Base-by-base conservation (phyloP, 2,797 vertebrate genomes). In the Diplodus puntazzo region DNA sequence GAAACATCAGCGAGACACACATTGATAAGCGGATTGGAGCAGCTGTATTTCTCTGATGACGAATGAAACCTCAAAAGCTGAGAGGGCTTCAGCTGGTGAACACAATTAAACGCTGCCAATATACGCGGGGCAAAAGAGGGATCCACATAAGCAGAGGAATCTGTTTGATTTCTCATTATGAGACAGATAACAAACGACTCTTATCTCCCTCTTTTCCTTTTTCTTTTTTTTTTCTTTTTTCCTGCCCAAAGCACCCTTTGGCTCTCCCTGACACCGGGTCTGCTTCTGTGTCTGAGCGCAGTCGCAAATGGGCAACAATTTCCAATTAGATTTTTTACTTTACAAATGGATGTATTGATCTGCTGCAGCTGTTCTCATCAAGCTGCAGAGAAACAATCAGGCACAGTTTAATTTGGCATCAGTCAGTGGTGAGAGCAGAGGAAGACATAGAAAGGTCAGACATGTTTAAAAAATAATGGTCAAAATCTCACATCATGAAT, bases 1-100 rank as follows among this genome's bases (percentile, higher is more conserved):
- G 97, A 94, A 97, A 98, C 96, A 81, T 92, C 88, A 92, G 90
- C 74, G 84, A 94, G 94, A 93, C 92, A 94, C 93, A 95, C 94
- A 95, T 95, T 94, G 95, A 95, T 89, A 91, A 94, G 94, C 81
- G 90, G 93, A 96, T 96, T 94, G 95, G 89, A 94, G 93, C 92
- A 89, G 92, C 94, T 94, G 93, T 93, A 92, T 92, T 92, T 92
- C 88, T 94, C 92, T 92, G 94, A 94, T 93, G 95, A 94, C 85
- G 94, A 94, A 95, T 94, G 91, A 95, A 95, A 95, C 91, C 92
- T 93, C 90, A 88, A 91, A 92, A 92, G 88, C 92, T 77, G 87
- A 63, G 80, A 83, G 81, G 86, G 90, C 88, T 92, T 94, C 91
- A 84, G 88, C 88, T 81, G 89, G 88, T 62, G 69, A 90, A 86